Percentiles rank a stretch among this genome's conserved stretches.
Evolutionary conservation across 2,888 invertebrate species (phyloP).

Genomic region (Drosophila hamatofila): DNA sequence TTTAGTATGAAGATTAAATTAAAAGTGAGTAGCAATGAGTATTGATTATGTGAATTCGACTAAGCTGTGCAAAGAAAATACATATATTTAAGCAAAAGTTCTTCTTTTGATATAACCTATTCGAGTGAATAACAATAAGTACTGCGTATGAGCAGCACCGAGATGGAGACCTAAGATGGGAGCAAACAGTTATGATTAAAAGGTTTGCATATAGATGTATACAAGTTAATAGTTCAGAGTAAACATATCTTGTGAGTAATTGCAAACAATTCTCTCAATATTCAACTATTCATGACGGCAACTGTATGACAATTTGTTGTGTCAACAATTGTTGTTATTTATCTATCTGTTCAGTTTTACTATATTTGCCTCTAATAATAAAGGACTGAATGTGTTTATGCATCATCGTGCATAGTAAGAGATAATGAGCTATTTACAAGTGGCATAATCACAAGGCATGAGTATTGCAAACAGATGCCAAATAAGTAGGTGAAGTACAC

Average conservation of each 20-base stretch:
- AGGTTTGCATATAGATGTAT: too few relatives aligned
- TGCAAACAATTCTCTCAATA: neutral
- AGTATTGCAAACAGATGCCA: neutral
- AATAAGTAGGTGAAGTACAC: neutral
- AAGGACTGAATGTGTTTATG: neutral
- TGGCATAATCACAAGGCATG: neutral
- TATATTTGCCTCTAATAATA: neutral
- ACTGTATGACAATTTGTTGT: slow-evolving; percentile 6
- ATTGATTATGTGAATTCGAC: neutral
- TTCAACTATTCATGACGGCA: slow-evolving; percentile 16
- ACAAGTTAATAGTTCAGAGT: neutral
- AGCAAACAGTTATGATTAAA: neutral
- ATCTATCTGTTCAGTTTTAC: neutral
- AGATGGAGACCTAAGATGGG: neutral
- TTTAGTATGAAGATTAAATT: neutral
- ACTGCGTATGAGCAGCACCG: neutral
- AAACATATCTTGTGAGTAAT: neutral
- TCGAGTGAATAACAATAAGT: neutral
- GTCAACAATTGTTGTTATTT: too few relatives aligned
- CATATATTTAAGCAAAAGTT: neutral
- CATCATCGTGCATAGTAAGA: neutral
- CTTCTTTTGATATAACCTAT: neutral
- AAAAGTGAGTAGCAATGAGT: too few relatives aligned
- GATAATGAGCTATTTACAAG: neutral
- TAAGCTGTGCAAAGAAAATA: neutral